Percentiles rank a stretch among this genome's conserved stretches.
Conservation (phyloP, 2,888 invertebrate genomes). For the Callosobruchus maculatus region DNA sequence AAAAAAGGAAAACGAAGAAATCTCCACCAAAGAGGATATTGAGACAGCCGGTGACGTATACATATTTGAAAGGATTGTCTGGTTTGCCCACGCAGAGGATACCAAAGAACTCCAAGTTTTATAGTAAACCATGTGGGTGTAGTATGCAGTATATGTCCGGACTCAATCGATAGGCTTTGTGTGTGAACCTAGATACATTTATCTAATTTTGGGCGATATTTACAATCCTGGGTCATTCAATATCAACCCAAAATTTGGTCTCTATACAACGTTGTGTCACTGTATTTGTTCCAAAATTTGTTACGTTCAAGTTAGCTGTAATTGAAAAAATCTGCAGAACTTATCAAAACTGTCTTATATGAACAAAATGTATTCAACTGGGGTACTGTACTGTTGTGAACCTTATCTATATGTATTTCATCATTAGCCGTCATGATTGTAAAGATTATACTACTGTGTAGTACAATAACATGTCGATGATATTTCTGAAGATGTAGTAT, state of each 20-base stretch:
- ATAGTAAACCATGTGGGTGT: slow-evolving; percentile 38
- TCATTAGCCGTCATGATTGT: too few relatives aligned
- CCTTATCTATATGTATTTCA: too few relatives aligned
- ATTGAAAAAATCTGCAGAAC: too few relatives aligned
- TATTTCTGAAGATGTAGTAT: background rate
- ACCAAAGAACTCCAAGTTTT: slow-evolving; percentile 53
- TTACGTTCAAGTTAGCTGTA: too few relatives aligned
- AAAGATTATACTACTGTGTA: too few relatives aligned
- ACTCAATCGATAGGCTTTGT: slow-evolving; percentile 38
- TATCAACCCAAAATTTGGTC: background rate
- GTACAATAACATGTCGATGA: too few relatives aligned
- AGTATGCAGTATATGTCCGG: slow-evolving; percentile 41
- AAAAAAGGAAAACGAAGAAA: slow-evolving; percentile 54
- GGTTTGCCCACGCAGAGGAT: slow-evolving; percentile 79
- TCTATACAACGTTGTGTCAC: too few relatives aligned
- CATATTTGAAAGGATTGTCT: slow-evolving; percentile 76
- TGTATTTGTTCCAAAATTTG: too few relatives aligned
- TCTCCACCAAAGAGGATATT: slow-evolving; percentile 70
- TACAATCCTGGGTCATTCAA: background rate
- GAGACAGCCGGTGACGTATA: slow-evolving; percentile 73
- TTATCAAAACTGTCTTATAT: too few relatives aligned
- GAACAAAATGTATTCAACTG: too few relatives aligned
- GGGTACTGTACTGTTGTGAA: too few relatives aligned
- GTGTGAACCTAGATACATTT: too few relatives aligned
- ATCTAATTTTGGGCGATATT: background rate